A percentile compares a stretch with the other conserved stretches of the same genome.
These are phyloP conservation scores for Rhegmatorhina hoffmannsi DNA, from an alignment of 2,113 vertebrate genomes.

Conservation along the genomic window DNA sequence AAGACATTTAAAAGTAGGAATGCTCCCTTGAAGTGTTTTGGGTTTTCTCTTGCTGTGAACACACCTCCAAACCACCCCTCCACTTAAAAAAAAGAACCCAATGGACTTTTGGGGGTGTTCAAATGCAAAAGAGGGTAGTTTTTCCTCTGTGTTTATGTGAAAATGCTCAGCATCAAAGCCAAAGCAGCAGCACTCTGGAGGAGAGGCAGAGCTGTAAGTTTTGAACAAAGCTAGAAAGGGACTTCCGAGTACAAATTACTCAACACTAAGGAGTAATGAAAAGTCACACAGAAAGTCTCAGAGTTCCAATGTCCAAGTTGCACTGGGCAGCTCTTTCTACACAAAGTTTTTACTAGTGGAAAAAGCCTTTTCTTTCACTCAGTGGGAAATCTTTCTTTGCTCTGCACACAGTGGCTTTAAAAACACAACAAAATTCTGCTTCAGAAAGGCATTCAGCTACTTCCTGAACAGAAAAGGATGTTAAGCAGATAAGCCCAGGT, in stretches of 20 bases:
- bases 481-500: not conserved
- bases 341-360: not conserved
- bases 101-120: not conserved
- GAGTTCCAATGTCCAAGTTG: rapidly evolving
- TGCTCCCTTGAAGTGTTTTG: not conserved
- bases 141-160: not conserved
- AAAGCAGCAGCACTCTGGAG: not conserved
- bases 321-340: not conserved
- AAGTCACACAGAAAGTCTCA: not conserved
- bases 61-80: rapidly evolving
- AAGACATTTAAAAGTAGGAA: not conserved
- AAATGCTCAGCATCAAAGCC: not conserved
- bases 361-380: not conserved
- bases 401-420: not conserved
- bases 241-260: not conserved
- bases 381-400: not conserved
- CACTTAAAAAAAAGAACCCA: not conserved
- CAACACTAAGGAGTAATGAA: not conserved
- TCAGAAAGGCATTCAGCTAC: not conserved
- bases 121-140: not conserved
- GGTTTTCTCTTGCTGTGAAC: not conserved
- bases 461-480: not conserved
- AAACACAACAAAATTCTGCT: not conserved
- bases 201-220: not conserved
- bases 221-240: not conserved